Conservation (phyloP, 2,888 invertebrate species). For the Margaritifera margaritifera region DNA sequence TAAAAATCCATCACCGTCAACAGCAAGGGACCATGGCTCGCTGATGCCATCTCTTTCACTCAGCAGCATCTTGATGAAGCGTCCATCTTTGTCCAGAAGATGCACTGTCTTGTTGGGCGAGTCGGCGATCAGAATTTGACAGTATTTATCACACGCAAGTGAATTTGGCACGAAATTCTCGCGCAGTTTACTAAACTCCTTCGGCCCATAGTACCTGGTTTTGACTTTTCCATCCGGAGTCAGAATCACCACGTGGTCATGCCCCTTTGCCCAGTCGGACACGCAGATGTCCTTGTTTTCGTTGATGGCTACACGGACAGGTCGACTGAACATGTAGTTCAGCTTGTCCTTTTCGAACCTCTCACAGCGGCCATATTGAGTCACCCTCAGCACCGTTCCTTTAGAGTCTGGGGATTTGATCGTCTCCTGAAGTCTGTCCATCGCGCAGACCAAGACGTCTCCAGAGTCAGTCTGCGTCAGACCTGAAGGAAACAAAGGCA, state of each 20-base stretch:
- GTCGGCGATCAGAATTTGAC: conserved; percentile 36
- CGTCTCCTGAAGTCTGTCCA: conserved; percentile 36
- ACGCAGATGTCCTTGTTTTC: conserved; percentile 38
- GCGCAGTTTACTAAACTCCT: conserved; percentile 19
- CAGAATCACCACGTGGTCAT: conserved; percentile 35
- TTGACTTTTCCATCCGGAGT: conserved; percentile 34
- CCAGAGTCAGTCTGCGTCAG: conserved; percentile 34
- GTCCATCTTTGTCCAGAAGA: conserved; percentile 36
- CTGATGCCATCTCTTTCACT: conserved; percentile 34
- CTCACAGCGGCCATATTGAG: conserved; percentile 32
- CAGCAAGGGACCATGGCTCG: conserved; percentile 41
- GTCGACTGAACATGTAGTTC: conserved; percentile 28
- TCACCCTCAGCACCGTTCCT: conserved; percentile 30
- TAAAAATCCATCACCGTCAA: conserved; percentile 35
- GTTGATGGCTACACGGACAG: conserved; percentile 35
- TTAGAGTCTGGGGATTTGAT: conserved; percentile 29
- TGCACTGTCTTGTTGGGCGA: conserved; percentile 34
- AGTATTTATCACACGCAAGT: conserved; percentile 34
- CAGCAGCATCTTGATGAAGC: conserved; percentile 33
- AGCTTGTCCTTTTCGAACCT: conserved; percentile 33
- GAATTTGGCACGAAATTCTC: conserved; percentile 37
- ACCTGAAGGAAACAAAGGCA: conserved; percentile 34
- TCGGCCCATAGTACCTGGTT: conserved; percentile 35
- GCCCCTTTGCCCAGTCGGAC: conserved; percentile 40
- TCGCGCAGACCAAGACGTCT: conserved; percentile 36